Evolutionary conservation across 2,888 invertebrate species (phyloP).

Genomic region (Drosophila anomalata): DNA sequence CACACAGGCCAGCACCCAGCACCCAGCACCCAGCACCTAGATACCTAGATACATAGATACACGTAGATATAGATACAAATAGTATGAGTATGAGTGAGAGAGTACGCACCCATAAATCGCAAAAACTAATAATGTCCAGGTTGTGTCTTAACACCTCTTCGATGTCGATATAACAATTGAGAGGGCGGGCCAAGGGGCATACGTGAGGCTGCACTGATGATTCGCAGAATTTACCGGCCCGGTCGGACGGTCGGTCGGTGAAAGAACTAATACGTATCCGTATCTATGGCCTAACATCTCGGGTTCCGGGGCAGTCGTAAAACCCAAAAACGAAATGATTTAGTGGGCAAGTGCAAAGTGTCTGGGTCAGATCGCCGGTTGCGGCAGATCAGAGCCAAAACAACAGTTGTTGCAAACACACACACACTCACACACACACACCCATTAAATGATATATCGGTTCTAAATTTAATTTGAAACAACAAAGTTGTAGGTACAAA

Average conservation of each 20-base stretch:
- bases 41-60: constrained; percentile 22
- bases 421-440: constrained; percentile 11
- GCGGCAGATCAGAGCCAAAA: constrained; percentile 42
- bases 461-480: constrained; percentile 32
- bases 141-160: constrained; percentile 69
- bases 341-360: constrained; percentile 69
- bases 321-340: constrained; percentile 63
- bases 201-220: constrained; percentile 33
- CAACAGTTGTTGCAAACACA: constrained; percentile 27
- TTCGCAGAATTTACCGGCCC: constrained; percentile 33
- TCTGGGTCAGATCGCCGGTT: constrained; percentile 48
- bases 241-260: constrained; percentile 8
- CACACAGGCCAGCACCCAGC: constrained; percentile 9
- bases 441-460: constrained; percentile 5
- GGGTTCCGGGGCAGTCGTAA: constrained; percentile 60
- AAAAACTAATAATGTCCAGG: constrained; percentile 74
- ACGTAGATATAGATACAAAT: constrained; percentile 9
- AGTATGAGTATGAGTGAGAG: constrained; percentile 8
- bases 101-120: constrained; percentile 63
- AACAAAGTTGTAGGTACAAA: constrained; percentile 45
- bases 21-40: background rate
- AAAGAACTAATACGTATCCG: constrained; percentile 14
- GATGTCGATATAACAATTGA: constrained; percentile 1
- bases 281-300: constrained; percentile 20
- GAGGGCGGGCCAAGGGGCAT: constrained; percentile 7